A percentile compares a stretch with the other conserved stretches of the same genome.
Evolutionary conservation across 2,113 vertebrate species (phyloP).

Genomic region (Paramisgurnus dabryanus): DNA sequence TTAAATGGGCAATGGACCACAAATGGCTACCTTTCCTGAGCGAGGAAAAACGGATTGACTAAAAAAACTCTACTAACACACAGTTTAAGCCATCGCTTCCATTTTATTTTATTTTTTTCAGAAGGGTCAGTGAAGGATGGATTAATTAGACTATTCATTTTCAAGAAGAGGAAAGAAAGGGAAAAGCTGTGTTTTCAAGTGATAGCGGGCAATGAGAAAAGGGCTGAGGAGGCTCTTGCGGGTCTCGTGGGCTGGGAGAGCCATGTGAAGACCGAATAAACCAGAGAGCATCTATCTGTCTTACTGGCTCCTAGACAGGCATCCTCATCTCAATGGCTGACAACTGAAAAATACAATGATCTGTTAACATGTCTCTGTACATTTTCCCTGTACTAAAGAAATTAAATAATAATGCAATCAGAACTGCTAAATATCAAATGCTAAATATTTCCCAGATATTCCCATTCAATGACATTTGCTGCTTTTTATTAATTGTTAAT

Average conservation of each 20-base stretch:
- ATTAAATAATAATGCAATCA: slow-evolving; percentile 83
- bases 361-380: slow-evolving; percentile 79
- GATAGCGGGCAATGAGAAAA: slow-evolving; percentile 23
- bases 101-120: slow-evolving; percentile 23
- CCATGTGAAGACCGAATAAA: slow-evolving; percentile 21
- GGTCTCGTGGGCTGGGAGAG: slow-evolving; percentile 53
- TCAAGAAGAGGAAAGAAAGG: slow-evolving; percentile 41
- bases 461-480: slow-evolving; percentile 76
- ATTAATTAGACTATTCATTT: slow-evolving; percentile 45
- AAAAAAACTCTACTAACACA: slow-evolving; percentile 18
- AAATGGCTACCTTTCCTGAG: slow-evolving; percentile 35
- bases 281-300: slow-evolving; percentile 39
- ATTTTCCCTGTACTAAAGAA: no score
- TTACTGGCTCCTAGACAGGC: slow-evolving; percentile 67
- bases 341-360: slow-evolving; percentile 78
- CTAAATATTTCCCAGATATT: slow-evolving; percentile 77
- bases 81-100: slow-evolving; percentile 25
- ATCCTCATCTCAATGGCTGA: slow-evolving; percentile 76
- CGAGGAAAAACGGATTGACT: background rate
- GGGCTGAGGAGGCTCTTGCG: slow-evolving; percentile 49
- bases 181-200: slow-evolving; percentile 21
- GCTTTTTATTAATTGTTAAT: slow-evolving; percentile 82
- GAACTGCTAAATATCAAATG: slow-evolving; percentile 82
- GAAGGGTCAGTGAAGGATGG: slow-evolving; percentile 27
- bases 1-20: slow-evolving; percentile 44